These are phyloP conservation scores for Rhineura floridana DNA, from an alignment of 2,113 vertebrate genomes.

Conservation along the genomic window DNA sequence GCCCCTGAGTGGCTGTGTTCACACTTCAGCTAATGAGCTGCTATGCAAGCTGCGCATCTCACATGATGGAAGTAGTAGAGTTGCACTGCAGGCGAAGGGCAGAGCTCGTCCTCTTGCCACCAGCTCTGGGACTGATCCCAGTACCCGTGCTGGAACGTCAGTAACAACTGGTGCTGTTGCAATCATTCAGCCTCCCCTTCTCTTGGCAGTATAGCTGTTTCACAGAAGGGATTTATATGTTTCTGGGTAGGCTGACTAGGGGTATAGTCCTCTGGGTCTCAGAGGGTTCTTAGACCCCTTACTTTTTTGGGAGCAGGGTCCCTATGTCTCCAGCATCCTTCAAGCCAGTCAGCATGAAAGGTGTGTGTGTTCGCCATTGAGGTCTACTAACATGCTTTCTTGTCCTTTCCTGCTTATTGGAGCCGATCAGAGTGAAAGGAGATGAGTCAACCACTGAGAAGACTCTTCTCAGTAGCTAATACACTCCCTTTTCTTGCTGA, in stretches of 20 bases:
- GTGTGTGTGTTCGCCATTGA: no score
- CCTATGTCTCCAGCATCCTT: no score
- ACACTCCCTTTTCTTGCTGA: constrained; percentile 40
- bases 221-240: neutral
- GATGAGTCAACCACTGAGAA: no score
- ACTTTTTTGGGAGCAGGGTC: no score
- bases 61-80: neutral
- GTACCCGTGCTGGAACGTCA: neutral
- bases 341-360: no score
- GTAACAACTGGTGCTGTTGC: neutral
- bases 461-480: no score
- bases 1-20: constrained; percentile 30
- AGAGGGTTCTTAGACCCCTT: no score
- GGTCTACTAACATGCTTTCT: no score
- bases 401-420: no score
- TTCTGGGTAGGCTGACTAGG: neutral
- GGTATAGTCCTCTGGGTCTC: neutral
- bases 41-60: constrained; percentile 12
- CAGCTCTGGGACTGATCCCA: neutral
- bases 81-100: neutral
- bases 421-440: no score
- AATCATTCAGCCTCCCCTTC: neutral
- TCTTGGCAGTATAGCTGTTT: neutral
- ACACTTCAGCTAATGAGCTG: constrained; percentile 34
- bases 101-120: neutral